A percentile compares a stretch with the other conserved stretches of the same genome.
Conservation (phyloP, 2,113 vertebrate species). For the Fregata magnificens region DNA sequence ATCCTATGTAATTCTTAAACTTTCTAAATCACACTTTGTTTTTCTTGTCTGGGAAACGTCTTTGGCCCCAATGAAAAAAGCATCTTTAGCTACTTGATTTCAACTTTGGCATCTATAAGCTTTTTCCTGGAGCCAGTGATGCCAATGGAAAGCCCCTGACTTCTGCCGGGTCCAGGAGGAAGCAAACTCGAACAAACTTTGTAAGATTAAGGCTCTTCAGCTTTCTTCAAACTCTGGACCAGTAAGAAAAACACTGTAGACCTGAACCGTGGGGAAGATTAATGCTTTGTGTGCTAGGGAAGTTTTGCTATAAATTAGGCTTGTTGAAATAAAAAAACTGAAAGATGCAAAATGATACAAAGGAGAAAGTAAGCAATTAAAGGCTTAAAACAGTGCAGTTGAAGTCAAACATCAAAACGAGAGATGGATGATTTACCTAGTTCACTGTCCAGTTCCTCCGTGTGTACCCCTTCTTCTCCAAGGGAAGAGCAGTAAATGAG, state of each 20-base stretch:
- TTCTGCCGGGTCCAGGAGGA: neutral
- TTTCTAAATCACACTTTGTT: neutral
- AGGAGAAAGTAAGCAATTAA: slow-evolving; percentile 39
- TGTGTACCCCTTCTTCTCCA: slow-evolving; percentile 99
- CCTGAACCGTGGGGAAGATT: neutral
- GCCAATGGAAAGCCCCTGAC: neutral
- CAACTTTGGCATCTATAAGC: neutral
- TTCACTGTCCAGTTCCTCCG: slow-evolving; percentile 99
- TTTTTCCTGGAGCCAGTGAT: neutral
- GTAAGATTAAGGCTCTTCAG: neutral
- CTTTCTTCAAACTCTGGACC: neutral
- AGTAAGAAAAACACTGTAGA: neutral
- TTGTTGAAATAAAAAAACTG: neutral
- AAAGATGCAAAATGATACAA: slow-evolving; percentile 57
- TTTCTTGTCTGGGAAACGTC: neutral
- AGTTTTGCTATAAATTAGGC: neutral
- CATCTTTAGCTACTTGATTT: neutral
- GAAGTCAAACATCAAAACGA: slow-evolving; percentile 44
- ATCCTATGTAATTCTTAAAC: neutral
- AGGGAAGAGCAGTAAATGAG: slow-evolving; percentile 77
- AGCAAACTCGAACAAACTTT: neutral
- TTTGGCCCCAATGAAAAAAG: neutral
- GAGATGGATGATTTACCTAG: slow-evolving; percentile 85
- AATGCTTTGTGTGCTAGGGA: neutral
- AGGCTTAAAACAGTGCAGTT: slow-evolving; percentile 33